Percentiles rank a stretch among this genome's conserved stretches.
These are phyloP conservation scores for Cryptus armator DNA, from an alignment of 2,888 invertebrate genomes.

Conservation along the genomic window DNA sequence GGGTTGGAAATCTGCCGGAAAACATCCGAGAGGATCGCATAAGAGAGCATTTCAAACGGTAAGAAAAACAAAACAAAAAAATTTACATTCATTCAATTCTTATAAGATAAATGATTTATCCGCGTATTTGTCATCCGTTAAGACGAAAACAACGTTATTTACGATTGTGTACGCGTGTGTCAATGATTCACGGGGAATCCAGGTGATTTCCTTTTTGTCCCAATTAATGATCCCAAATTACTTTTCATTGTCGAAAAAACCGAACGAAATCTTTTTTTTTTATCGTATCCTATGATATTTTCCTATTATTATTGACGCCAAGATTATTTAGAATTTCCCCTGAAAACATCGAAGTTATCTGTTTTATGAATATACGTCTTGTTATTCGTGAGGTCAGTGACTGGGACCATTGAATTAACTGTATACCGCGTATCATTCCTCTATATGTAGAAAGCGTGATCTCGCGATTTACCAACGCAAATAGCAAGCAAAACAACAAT, in stretches of 20 bases:
- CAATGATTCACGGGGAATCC: not conserved
- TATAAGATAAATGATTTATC: not conserved
- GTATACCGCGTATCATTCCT: not conserved
- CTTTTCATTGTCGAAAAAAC: not conserved
- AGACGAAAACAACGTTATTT: not conserved
- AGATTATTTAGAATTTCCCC: not conserved
- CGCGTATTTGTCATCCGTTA: not conserved
- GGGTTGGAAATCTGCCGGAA: constrained; percentile 99
- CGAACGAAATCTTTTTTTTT: not conserved
- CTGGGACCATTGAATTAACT: not conserved
- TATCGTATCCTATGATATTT: not conserved
- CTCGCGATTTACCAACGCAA: not conserved
- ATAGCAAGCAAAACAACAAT: not conserved
- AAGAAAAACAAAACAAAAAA: constrained; percentile 82
- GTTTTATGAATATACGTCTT: not conserved
- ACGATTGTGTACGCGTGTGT: not conserved
- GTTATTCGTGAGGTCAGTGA: not conserved
- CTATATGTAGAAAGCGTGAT: not conserved
- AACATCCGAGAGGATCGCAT: constrained; percentile 99
- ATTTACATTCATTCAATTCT: not conserved
- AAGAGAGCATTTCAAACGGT: constrained; percentile 99
- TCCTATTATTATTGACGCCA: not conserved
- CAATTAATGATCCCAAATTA: not conserved
- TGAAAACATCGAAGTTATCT: no score
- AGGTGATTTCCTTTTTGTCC: not conserved